phyloP scores from a whole-genome alignment of 2,888 invertebrate species.

The Nineta flava region DNA sequence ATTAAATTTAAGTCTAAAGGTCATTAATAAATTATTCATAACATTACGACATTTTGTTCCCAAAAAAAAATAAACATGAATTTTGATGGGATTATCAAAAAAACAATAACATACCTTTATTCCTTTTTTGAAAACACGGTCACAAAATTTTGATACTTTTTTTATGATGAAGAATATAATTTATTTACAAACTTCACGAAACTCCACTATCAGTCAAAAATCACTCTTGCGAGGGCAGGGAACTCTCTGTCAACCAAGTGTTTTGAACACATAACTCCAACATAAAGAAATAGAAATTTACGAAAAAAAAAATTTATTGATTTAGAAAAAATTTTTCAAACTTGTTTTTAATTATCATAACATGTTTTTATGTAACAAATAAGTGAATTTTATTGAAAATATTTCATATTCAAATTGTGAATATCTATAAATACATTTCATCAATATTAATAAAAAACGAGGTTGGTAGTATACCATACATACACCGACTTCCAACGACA shows the following conservation, averaged over 20 bases:
- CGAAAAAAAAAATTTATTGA: too few relatives aligned
- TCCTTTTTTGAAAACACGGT: constrained; percentile 5
- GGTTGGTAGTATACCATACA: too few relatives aligned
- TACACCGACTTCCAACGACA: not conserved
- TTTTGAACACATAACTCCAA: not conserved
- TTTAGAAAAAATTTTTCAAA: too few relatives aligned
- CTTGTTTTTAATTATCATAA: too few relatives aligned
- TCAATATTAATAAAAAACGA: too few relatives aligned
- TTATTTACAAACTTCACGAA: too few relatives aligned
- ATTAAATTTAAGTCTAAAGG: not conserved
- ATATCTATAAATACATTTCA: too few relatives aligned
- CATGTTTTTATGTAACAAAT: too few relatives aligned
- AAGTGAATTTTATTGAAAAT: too few relatives aligned
- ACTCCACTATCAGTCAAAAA: not conserved
- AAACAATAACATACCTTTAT: constrained; percentile 3
- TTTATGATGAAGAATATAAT: not conserved
- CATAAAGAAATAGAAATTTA: not conserved
- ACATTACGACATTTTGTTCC: too few relatives aligned
- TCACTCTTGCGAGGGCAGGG: not conserved
- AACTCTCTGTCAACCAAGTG: not conserved
- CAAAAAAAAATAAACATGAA: not conserved
- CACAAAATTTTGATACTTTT: constrained; percentile 4
- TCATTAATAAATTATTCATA: too few relatives aligned
- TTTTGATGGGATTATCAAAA: not conserved
- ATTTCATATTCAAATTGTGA: too few relatives aligned